A percentile compares a stretch with the other conserved stretches of the same genome.
phyloP scores from a whole-genome alignment of 1,140 invertebrate species.

The Heliothis virescens region DNA sequence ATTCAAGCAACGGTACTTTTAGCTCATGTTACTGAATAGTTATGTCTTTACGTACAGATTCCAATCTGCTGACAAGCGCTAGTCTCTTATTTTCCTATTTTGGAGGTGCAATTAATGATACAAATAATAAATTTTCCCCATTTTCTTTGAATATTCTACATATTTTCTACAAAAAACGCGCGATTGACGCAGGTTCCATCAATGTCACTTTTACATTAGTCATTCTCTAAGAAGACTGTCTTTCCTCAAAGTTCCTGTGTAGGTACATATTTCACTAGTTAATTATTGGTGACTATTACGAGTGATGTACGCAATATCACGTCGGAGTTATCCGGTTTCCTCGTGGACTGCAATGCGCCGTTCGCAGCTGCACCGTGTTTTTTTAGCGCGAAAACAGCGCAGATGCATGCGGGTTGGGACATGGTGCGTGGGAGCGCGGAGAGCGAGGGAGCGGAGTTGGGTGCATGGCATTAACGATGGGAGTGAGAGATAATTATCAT shows the following conservation, averaged over 20 bases:
- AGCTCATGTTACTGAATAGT: too few relatives aligned
- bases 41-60: too few relatives aligned
- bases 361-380: conserved; percentile 47
- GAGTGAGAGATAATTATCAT: not conserved
- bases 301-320: not conserved
- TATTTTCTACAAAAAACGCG: too few relatives aligned
- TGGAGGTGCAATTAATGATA: too few relatives aligned
- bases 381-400: conserved; percentile 44
- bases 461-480: conserved; percentile 13
- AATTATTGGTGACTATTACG: conserved; percentile 3
- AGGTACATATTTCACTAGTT: not conserved
- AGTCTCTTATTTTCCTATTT: too few relatives aligned
- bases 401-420: conserved; percentile 33
- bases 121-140: too few relatives aligned
- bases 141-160: too few relatives aligned
- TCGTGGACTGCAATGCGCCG: conserved; percentile 41
- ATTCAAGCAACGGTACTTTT: too few relatives aligned
- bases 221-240: not conserved
- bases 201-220: too few relatives aligned
- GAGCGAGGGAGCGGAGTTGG: not conserved
- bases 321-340: conserved; percentile 41
- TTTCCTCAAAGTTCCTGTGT: not conserved
- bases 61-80: too few relatives aligned
- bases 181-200: too few relatives aligned
- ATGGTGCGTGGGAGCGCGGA: conserved; percentile 10